Percentiles rank a stretch among this genome's conserved stretches.
Conservation (phyloP, 2,113 vertebrate genomes). For the Sturnus vulgaris region DNA sequence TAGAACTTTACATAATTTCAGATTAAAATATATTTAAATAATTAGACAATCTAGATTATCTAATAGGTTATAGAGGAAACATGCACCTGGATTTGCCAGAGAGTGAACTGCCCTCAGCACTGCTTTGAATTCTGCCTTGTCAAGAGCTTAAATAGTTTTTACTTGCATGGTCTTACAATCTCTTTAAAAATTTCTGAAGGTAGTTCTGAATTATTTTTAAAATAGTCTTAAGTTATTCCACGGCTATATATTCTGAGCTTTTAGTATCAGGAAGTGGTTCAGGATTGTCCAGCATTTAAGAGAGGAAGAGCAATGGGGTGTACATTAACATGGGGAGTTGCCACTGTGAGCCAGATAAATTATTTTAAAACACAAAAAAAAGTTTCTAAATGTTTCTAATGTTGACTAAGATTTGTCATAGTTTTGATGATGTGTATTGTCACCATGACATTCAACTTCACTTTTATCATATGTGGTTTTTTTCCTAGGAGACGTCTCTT, state of each 20-base stretch:
- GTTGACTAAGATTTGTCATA: neutral
- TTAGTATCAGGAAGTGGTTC: neutral
- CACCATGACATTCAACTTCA: neutral
- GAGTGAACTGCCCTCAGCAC: neutral
- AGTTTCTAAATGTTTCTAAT: neutral
- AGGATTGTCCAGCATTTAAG: neutral
- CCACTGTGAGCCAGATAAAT: neutral
- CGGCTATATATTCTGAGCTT: neutral
- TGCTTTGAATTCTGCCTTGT: neutral
- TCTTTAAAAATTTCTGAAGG: neutral
- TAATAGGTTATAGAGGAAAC: neutral
- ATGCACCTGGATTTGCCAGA: neutral
- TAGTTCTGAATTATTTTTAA: neutral
- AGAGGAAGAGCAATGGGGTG: neutral
- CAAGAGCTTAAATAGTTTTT: neutral
- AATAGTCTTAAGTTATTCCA: neutral
- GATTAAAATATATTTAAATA: neutral
- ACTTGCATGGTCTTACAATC: neutral
- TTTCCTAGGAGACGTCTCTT: neutral
- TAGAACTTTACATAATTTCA: neutral
- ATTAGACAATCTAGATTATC: neutral
- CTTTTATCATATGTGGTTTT: accelerated
- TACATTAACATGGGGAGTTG: neutral
- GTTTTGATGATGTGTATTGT: neutral
- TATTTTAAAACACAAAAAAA: neutral